Conservation (phyloP, 2,113 vertebrate genomes). For the Heteronetta atricapilla region DNA sequence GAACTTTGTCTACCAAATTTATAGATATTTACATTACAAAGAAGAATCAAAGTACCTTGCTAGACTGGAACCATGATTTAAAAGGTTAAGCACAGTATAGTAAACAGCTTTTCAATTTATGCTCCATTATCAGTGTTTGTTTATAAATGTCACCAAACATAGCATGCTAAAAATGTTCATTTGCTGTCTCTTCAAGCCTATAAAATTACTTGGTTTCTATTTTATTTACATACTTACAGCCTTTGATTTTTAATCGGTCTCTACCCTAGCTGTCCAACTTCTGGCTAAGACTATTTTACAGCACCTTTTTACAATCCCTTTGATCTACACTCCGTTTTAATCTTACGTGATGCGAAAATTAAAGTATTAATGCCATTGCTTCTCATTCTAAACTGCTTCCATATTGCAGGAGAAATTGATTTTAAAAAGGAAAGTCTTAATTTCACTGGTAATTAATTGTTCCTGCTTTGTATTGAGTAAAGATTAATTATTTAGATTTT, state of each 20-base stretch:
- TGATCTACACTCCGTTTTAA: constrained; percentile 10
- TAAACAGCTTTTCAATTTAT: constrained; percentile 47
- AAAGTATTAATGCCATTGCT: not conserved
- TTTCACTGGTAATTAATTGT: not conserved
- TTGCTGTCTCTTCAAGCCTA: not conserved
- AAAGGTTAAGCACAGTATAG: not conserved
- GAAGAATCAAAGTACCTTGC: constrained; percentile 33
- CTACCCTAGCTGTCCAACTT: not conserved
- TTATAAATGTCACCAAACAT: constrained; percentile 36
- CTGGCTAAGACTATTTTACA: not conserved
- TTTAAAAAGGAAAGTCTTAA: not conserved
- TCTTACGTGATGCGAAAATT: not conserved
- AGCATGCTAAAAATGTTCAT: constrained; percentile 1
- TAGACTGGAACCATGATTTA: constrained; percentile 22
- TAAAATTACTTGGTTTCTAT: constrained; percentile 6
- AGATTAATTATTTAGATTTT: not conserved
- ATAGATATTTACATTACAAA: constrained; percentile 11
- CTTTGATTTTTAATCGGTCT: not conserved
- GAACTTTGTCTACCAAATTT: not conserved
- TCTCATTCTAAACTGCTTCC: not conserved
- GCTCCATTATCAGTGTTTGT: constrained; percentile 29
- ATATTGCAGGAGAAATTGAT: not conserved
- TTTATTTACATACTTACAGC: constrained; percentile 17
- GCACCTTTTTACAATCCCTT: not conserved
- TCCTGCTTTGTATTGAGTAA: not conserved